Evolutionary conservation across 2,888 invertebrate genomes (phyloP), one percentile per base, ranked within the genome.

Genomic region (Tetragonula carbonaria): DNA sequence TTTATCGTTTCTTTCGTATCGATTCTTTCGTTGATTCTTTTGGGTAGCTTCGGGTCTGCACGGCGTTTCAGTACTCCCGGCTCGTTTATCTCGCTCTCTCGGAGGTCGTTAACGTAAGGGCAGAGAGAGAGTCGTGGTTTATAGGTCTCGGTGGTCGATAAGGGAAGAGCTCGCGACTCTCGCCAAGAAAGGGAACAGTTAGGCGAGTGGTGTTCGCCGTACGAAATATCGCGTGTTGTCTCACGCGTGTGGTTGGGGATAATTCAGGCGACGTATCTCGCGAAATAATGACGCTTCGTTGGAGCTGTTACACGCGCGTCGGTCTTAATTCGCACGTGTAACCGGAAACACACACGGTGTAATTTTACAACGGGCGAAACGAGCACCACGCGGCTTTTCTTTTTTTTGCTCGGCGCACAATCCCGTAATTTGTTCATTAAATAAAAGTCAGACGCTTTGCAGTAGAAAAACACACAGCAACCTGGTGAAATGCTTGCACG

Each of bases 131-230:
- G 51, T 28, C 21, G 51, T 63, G 33, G 57, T 78, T 78, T 78
- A 74, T 45, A 51, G 74, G 57, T 70, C 38, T 28, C 18, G 38
- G 16, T 53, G 70, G 45, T 51, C 62, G 70, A 55, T 55, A 50
- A 18, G 23, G 23, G 50, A 14, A 28, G 21, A 74, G 63, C n/a
- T 21, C 8, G 5, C 59, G 66, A 72, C 33, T 63, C 62, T 75
- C 80, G n/a, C 45, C 71, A 65, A 71, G 70, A 71, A 75, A 57
- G 50, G 45, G 70, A 74, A 70, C 51, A 33, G 74, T 67, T 62
- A 28, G 55, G 33, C 16, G 4, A 33, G 45, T 21, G 50, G 45
- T 21, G 50, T 80, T 70, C 65, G 65, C 66, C 68, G 70, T 45
- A 45, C 63, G 63, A 50, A 23, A 55, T 51, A 51, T 68, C 28